These are phyloP conservation scores for Prosapia bicincta DNA, from an alignment of 2,888 invertebrate genomes.

Conservation along the genomic window DNA sequence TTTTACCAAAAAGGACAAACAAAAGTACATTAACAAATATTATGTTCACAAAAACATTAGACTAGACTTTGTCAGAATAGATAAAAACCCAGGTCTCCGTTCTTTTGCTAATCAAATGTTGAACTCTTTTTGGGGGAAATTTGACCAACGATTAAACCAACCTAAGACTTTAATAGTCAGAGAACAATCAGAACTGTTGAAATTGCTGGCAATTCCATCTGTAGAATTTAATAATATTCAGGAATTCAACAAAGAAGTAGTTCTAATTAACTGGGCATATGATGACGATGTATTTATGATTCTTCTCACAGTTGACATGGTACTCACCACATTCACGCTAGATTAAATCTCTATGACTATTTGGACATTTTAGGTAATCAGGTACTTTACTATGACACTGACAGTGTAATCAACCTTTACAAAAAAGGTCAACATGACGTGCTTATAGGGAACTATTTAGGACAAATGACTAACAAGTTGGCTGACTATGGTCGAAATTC, in stretches of 20 bases:
- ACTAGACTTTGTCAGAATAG: conserved; percentile 34
- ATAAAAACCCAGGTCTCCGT: conserved; percentile 36
- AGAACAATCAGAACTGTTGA: conserved; percentile 2
- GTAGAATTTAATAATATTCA: conserved; percentile 7
- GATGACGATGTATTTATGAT: background rate
- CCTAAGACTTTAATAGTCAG: conserved; percentile 36
- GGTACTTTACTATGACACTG: too few species aligned
- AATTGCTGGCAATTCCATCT: conserved; percentile 28
- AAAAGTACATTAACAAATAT: conserved; percentile 4
- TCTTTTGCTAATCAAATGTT: conserved; percentile 37
- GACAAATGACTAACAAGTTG: too few species aligned
- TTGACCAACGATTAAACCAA: conserved; percentile 34
- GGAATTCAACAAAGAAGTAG: background rate
- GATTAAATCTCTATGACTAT: too few species aligned
- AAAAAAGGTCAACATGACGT: too few species aligned
- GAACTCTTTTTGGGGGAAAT: conserved; percentile 39
- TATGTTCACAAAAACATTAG: conserved; percentile 34
- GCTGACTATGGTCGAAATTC: too few species aligned
- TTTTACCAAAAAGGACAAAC: conserved; percentile 27
- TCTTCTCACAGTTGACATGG: background rate
- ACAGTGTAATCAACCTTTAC: too few species aligned
- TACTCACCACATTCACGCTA: too few species aligned
- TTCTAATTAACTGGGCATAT: background rate
- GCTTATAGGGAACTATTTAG: too few species aligned
- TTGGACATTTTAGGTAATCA: too few species aligned